Evolutionary conservation across 2,888 invertebrate genomes (phyloP), one percentile per base, ranked within the genome.

Genomic region (Drosophila anceps): DNA sequence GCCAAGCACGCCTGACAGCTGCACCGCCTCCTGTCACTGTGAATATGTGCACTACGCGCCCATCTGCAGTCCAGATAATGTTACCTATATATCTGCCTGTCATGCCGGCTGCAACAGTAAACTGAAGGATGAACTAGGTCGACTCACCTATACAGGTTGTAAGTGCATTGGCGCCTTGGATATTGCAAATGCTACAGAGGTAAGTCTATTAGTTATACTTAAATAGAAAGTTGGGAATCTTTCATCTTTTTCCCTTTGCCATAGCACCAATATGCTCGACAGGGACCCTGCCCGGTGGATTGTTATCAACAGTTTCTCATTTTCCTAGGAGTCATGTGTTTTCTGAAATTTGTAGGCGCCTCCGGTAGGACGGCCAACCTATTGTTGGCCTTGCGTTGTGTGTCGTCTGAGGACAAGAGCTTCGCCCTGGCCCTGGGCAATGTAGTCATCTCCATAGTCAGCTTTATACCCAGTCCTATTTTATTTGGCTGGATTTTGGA

Each of bases 11-110:
- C 63, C 67, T 31, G 64, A 67, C 54, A 43, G 69, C 72, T 96
- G 96, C 90, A 96, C 95, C 86, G 91, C 93, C 27, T 92, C 94
- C 65, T 96, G 96, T 86, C 93, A 94, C 72, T 96, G 96, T 91
- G 95, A 95, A 81, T 95, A 95, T 83, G 95, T 95, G 33, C 95
- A 95, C 81, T 96, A 95, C 91, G 95, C 95, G 76, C 96, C 96
- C 0, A 95, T 96, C 4, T 96, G 96, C 90, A 94, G 95, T 15
- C 93, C 94, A 50, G 94, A 94, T 67, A 94, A 94, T 1, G 93
- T 94, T 60, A 95, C 95, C 9, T 96, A 94, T 91, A 96, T 96
- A 87, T 96, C 96, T 0, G 95, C 96, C 8, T 97, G 97, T 90
- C 96, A 96, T 90, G 96, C 96, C 13, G 96, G 97, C 3, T 96